These are phyloP conservation scores for Columba janthina DNA, from an alignment of 2,113 vertebrate species.

Conservation along the genomic window DNA sequence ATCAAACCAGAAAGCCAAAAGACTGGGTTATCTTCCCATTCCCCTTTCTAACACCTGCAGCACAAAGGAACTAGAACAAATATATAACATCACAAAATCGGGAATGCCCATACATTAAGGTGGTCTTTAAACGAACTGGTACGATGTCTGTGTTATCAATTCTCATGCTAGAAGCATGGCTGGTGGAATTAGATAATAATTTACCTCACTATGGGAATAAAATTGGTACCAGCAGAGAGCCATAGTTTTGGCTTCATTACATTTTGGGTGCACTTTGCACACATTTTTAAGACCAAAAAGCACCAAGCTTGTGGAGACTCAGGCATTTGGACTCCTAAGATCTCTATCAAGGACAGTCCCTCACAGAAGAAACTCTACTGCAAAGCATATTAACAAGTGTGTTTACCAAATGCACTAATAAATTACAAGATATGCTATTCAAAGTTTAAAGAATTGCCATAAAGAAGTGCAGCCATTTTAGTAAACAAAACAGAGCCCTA, in stretches of 20 bases:
- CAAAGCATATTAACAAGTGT: background rate
- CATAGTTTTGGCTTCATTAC: background rate
- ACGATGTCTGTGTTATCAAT: background rate
- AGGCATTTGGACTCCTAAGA: background rate
- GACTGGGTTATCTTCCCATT: background rate
- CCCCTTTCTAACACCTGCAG: background rate
- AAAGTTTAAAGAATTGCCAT: slow-evolving; percentile 30
- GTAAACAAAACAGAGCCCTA: slow-evolving; percentile 29
- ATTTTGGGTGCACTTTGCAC: background rate
- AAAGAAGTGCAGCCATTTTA: background rate
- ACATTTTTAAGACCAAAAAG: background rate
- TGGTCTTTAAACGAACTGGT: background rate
- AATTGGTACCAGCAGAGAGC: background rate
- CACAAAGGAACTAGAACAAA: background rate
- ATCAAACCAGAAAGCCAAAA: background rate
- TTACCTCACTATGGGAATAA: background rate
- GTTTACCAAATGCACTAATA: background rate
- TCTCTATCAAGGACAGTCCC: background rate
- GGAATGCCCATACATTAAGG: background rate
- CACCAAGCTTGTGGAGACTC: background rate
- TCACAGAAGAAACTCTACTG: background rate
- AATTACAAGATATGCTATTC: background rate
- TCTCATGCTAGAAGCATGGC: background rate
- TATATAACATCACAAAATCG: background rate
- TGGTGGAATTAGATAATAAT: background rate